phyloP scores from a whole-genome alignment of 2,113 vertebrate species.

The Alligator mississippiensis region DNA sequence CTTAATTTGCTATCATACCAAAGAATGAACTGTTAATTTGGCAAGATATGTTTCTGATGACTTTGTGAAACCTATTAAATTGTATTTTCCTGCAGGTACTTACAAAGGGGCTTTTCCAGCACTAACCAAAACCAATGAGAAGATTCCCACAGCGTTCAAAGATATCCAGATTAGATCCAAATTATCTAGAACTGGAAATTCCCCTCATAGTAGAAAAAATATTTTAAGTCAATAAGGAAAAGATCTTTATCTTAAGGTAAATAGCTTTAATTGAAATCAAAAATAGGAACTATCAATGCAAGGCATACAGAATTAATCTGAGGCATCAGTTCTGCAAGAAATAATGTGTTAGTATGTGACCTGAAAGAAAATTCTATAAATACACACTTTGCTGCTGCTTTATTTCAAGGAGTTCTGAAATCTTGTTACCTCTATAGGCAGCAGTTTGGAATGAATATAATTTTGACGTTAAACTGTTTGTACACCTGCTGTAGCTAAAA shows the following conservation, averaged over 20 bases:
- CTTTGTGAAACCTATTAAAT: slow-evolving; percentile 47
- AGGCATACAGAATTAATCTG: not conserved
- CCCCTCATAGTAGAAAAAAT: not conserved
- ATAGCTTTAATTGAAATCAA: not conserved
- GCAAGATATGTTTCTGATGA: slow-evolving; percentile 63
- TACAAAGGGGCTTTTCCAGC: not conserved
- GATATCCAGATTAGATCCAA: not conserved
- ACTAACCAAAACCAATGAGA: not conserved
- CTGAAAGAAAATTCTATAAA: slow-evolving; percentile 2
- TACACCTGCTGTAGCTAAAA: slow-evolving; percentile 20
- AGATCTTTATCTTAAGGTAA: not conserved
- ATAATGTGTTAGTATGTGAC: not conserved
- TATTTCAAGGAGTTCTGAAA: slow-evolving; percentile 10
- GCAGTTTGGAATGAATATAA: not conserved
- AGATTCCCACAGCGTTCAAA: not conserved
- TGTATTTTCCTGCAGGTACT: slow-evolving; percentile 55
- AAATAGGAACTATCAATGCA: not conserved
- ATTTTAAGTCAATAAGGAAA: not conserved
- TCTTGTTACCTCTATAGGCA: not conserved
- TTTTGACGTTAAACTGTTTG: slow-evolving; percentile 21
- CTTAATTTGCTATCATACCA: not conserved
- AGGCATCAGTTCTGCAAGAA: not conserved
- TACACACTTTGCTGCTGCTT: slow-evolving; percentile 2
- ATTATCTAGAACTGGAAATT: slow-evolving; percentile 51
- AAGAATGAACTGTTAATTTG: slow-evolving; percentile 66